phyloP scores from a whole-genome alignment of 2,888 invertebrate species.

The Agrilus cyanescens region DNA sequence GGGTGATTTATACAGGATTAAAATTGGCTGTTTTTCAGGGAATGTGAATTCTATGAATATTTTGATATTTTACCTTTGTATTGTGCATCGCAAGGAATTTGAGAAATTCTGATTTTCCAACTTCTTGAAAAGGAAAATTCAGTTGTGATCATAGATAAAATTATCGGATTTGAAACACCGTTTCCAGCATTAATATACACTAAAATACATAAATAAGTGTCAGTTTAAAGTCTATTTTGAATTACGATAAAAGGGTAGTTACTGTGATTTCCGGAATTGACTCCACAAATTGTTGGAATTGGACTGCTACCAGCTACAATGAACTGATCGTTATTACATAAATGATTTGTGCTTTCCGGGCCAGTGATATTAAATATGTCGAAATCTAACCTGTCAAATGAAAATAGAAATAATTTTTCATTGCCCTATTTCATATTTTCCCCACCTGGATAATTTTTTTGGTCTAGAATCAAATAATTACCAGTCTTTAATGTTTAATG shows the following conservation, averaged over 20 bases:
- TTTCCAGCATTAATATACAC: slow-evolving; percentile 78
- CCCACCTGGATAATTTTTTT: too few species aligned
- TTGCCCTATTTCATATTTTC: too few species aligned
- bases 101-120: slow-evolving; percentile 72
- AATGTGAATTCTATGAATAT: too few species aligned
- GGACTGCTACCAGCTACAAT: slow-evolving; percentile 74
- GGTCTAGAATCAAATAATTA: too few species aligned
- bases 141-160: slow-evolving; percentile 70
- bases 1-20: too few species aligned
- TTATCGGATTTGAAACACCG: slow-evolving; percentile 64
- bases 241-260: slow-evolving; percentile 22
- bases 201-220: slow-evolving; percentile 29
- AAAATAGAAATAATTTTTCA: slow-evolving; percentile 5
- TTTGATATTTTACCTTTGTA: slow-evolving; percentile 44
- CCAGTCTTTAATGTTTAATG: too few species aligned
- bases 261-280: slow-evolving; percentile 75
- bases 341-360: slow-evolving; percentile 63
- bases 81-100: slow-evolving; percentile 65
- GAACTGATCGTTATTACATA: slow-evolving; percentile 76
- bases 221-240: not conserved
- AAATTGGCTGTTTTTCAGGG: too few species aligned
- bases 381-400: slow-evolving; percentile 55
- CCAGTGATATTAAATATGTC: slow-evolving; percentile 64
- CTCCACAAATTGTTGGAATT: slow-evolving; percentile 70
- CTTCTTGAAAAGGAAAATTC: slow-evolving; percentile 58